These are phyloP conservation scores for Drosophila dives DNA, from an alignment of 2,888 invertebrate species.

Conservation along the genomic window DNA sequence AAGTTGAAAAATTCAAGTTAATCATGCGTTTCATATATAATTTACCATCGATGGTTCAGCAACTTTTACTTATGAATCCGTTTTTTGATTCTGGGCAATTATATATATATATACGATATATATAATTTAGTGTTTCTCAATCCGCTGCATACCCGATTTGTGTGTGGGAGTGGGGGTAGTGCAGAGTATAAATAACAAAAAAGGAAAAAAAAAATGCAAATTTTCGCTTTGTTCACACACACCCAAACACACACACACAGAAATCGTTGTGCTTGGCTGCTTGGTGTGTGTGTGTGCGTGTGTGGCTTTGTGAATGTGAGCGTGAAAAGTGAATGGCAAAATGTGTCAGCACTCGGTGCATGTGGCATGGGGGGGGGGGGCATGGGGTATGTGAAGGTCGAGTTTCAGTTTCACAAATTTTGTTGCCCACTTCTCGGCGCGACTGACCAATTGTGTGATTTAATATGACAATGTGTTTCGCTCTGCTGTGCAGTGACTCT, in stretches of 20 bases:
- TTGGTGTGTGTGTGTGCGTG: slow-evolving; percentile 9
- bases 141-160: background rate
- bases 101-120: background rate
- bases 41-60: background rate
- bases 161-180: too few relatives aligned
- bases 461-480: slow-evolving; percentile 63
- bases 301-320: slow-evolving; percentile 44
- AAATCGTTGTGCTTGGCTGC: slow-evolving; percentile 31
- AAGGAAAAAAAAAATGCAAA: slow-evolving; percentile 48
- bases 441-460: slow-evolving; percentile 71
- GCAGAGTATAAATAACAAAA: slow-evolving; percentile 21
- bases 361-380: background rate
- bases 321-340: slow-evolving; percentile 75
- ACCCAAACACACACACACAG: slow-evolving; percentile 20
- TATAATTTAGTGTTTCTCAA: background rate
- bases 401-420: slow-evolving; percentile 55
- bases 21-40: background rate
- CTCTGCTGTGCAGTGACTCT: slow-evolving; percentile 23
- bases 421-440: slow-evolving; percentile 46
- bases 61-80: background rate
- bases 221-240: slow-evolving; percentile 72
- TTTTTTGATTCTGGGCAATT: background rate
- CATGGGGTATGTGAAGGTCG: slow-evolving; percentile 14
- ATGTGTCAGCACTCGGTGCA: slow-evolving; percentile 62
- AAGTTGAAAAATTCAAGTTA: background rate